A percentile compares a stretch with the other conserved stretches of the same genome.
Evolutionary conservation across 2,888 invertebrate species (phyloP).

Genomic region (Campopleginae sp.): DNA sequence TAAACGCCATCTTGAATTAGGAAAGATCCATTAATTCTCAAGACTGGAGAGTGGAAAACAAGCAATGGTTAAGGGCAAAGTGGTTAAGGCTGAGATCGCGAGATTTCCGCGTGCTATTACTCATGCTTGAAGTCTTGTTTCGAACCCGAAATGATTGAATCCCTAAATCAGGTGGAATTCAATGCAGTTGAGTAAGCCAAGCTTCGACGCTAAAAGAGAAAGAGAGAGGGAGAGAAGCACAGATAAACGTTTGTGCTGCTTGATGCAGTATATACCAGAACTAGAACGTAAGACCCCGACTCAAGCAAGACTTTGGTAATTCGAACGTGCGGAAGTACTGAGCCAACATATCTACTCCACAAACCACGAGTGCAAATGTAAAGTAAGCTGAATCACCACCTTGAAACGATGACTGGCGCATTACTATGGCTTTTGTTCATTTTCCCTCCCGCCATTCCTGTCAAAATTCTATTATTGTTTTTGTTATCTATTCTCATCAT

Average conservation of each 20-base stretch:
- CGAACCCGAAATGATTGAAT: constrained; percentile 77
- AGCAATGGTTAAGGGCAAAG: constrained; percentile 11
- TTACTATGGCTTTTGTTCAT: neutral
- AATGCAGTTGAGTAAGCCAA: constrained; percentile 14
- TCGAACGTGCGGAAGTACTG: constrained; percentile 70
- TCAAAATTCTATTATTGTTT: neutral
- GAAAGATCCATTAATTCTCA: constrained; percentile 26
- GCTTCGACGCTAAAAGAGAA: neutral
- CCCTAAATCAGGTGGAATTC: constrained; percentile 72
- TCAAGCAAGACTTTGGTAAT: constrained; percentile 49
- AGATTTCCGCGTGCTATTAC: constrained; percentile 36
- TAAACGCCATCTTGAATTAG: constrained; percentile 22
- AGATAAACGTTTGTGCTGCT: constrained; percentile 19
- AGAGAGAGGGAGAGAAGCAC: constrained; percentile 14
- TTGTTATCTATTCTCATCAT: neutral
- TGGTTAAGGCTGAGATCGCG: constrained; percentile 12
- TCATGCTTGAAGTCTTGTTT: constrained; percentile 53
- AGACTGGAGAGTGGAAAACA: constrained; percentile 21
- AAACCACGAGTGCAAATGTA: constrained; percentile 38
- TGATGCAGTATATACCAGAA: constrained; percentile 24
- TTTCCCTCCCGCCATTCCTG: neutral
- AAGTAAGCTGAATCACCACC: constrained; percentile 58
- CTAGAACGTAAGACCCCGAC: constrained; percentile 39
- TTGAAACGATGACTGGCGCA: constrained; percentile 38
- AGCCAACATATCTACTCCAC: constrained; percentile 32